A percentile compares a stretch with the other conserved stretches of the same genome.
Conservation (phyloP, 2,797 vertebrate species). For the Molothrus aeneus region DNA sequence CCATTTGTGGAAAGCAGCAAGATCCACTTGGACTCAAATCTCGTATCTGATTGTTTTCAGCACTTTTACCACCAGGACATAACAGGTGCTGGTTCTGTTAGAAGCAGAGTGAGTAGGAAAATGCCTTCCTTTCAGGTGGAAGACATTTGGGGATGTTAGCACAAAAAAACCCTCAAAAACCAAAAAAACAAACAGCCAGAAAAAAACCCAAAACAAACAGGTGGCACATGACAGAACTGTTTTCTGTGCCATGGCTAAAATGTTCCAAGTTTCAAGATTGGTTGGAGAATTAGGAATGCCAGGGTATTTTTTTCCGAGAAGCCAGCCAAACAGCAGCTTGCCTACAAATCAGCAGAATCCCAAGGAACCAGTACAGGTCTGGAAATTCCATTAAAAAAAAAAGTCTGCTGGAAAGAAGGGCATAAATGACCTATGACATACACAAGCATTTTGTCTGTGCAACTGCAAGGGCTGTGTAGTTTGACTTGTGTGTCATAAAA, state of each 20-base stretch:
- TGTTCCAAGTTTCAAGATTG: neutral
- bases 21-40: neutral
- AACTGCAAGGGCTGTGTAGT: neutral
- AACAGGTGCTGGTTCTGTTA: neutral
- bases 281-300: neutral
- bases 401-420: neutral
- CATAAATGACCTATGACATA: neutral
- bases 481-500: neutral
- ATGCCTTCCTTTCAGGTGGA: neutral
- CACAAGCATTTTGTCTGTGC: neutral
- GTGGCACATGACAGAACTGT: neutral
- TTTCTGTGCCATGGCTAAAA: neutral
- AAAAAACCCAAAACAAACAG: neutral
- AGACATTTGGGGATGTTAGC: neutral
- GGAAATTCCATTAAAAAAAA: neutral
- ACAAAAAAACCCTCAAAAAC: neutral
- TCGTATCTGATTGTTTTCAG: neutral
- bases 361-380: neutral
- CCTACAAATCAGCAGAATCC: neutral
- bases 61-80: neutral
- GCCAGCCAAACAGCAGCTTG: neutral
- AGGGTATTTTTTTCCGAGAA: neutral
- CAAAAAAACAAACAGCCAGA: neutral
- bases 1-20: neutral
- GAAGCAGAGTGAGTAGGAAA: neutral